These are phyloP conservation scores for Meles meles DNA, from an alignment of 2,113 vertebrate species.

Conservation along the genomic window DNA sequence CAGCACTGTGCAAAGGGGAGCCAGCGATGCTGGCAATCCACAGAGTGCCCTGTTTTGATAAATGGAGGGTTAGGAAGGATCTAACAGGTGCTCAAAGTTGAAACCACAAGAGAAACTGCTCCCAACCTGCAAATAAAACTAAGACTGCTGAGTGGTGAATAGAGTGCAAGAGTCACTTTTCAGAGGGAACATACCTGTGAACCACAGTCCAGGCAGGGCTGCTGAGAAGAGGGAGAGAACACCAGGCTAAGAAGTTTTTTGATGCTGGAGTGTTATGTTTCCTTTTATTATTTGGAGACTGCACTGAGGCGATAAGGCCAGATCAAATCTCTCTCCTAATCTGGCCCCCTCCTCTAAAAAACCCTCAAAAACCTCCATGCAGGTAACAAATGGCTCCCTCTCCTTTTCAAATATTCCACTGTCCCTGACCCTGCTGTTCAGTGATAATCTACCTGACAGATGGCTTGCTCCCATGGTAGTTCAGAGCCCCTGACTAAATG, in stretches of 20 bases:
- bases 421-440: not conserved
- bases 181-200: not conserved
- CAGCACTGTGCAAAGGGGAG: not conserved
- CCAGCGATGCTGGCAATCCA: not conserved
- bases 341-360: conserved; percentile 31
- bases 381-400: conserved; percentile 50
- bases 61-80: not conserved
- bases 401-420: conserved; percentile 33
- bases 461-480: conserved; percentile 19
- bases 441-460: conserved; percentile 49
- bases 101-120: conserved; percentile 4
- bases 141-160: not conserved
- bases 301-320: not conserved
- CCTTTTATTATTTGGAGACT: conserved; percentile 25
- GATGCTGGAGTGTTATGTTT: conserved; percentile 26
- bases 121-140: not conserved
- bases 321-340: conserved; percentile 49
- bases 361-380: conserved; percentile 54
- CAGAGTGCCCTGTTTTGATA: not conserved
- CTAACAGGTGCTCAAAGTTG: not conserved
- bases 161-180: not conserved
- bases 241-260: not conserved
- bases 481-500: conserved; percentile 35
- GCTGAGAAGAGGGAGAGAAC: conserved; percentile 22
- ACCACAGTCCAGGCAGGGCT: not conserved